Conservation (phyloP, 37 sponge, comb jelly and placozoan genomes). For the Beroe forskalii region DNA sequence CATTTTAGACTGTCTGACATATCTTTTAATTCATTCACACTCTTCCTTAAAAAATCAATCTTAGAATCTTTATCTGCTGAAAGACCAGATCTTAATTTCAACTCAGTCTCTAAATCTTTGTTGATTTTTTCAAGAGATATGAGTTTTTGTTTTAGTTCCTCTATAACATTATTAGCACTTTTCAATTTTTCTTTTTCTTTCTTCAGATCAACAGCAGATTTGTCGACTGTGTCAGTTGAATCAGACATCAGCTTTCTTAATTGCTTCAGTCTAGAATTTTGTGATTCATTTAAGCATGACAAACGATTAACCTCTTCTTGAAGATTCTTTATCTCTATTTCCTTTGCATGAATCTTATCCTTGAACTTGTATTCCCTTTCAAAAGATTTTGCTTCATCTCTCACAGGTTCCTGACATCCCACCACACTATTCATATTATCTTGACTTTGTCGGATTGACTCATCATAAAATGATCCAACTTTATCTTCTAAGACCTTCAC, state of each 20-base stretch:
- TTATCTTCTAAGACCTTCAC: slow-evolving; percentile 26
- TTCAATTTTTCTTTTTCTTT: slow-evolving; percentile 21
- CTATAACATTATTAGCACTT: not conserved
- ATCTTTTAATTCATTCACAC: not conserved
- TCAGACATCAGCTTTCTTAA: not conserved
- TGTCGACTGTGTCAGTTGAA: not conserved
- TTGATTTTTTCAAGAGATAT: not conserved
- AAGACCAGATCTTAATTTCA: not conserved
- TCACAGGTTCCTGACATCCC: not conserved
- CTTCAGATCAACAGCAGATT: not conserved
- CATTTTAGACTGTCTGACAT: not conserved
- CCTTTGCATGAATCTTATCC: not conserved
- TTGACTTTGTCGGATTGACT: slow-evolving; percentile 5
- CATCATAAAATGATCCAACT: slow-evolving; percentile 40
- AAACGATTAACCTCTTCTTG: slow-evolving; percentile 26
- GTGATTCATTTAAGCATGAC: slow-evolving; percentile 35
- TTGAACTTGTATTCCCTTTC: not conserved
- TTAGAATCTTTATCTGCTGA: not conserved
- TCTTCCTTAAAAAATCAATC: not conserved
- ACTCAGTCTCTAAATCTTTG: slow-evolving; percentile 18
- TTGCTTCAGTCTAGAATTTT: slow-evolving; percentile 9
- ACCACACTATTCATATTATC: not conserved
- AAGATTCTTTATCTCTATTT: not conserved
- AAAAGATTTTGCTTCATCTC: not conserved
- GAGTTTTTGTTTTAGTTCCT: not conserved